A percentile compares a stretch with the other conserved stretches of the same genome.
These are phyloP conservation scores for Cephus sareptanus DNA, from an alignment of 2,888 invertebrate genomes.

Conservation along the genomic window DNA sequence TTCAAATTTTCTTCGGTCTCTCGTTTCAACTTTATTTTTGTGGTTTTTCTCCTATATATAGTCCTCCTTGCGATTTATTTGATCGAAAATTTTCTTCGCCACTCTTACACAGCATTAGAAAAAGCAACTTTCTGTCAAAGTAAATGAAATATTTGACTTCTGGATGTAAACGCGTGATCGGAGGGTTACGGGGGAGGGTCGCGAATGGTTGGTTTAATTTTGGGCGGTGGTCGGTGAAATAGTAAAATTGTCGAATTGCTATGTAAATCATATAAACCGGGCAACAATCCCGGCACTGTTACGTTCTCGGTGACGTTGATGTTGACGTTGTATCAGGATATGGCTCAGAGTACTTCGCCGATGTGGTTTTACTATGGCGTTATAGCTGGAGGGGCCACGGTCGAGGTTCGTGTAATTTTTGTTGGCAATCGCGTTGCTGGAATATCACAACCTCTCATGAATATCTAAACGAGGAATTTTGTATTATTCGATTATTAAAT, in stretches of 20 bases:
- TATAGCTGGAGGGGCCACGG: conserved; percentile 9
- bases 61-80: neutral
- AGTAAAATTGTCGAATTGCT: conserved; percentile 31
- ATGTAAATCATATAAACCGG: conserved; percentile 27
- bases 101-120: neutral
- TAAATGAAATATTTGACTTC: neutral
- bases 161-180: neutral
- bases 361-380: conserved; percentile 24
- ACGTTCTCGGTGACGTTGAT: conserved; percentile 13
- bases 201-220: conserved; percentile 21
- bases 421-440: neutral
- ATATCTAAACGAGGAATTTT: neutral
- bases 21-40: neutral
- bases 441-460: neutral
- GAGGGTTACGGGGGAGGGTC: neutral
- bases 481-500: neutral
- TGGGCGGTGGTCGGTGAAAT: conserved; percentile 16
- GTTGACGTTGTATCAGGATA: conserved; percentile 13
- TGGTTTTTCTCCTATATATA: neutral
- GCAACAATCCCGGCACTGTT: neutral
- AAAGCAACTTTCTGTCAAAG: neutral
- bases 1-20: neutral
- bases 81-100: neutral
- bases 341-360: conserved; percentile 13
- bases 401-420: neutral